Evolutionary conservation across 2,888 invertebrate genomes (phyloP), one percentile per base, ranked within the genome.

Genomic region (Trisateles emortualis): DNA sequence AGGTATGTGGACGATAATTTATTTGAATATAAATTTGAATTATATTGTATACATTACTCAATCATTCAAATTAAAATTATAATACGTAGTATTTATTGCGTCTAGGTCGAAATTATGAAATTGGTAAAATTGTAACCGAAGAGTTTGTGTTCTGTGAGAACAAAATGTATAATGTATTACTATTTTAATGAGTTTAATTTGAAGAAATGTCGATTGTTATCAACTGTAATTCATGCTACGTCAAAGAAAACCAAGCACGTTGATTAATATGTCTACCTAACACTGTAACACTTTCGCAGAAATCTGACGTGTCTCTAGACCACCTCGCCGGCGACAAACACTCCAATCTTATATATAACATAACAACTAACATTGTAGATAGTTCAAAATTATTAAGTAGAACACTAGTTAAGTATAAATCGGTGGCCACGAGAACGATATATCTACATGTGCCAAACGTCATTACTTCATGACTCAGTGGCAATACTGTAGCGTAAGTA

Each of bases 371-470:
- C 54, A 65, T 59, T 62, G 57, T 68, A 72, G 70, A 64, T 72
- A 65, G 63, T 64, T 65, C 65, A 54, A 68, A 42, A 64, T 65
- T 68, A 66, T 59, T 65, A 55, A 56, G 63, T 72, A 72, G 70
- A 54, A 56, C 42, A 61, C 44, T 72, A 72, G 59, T 51, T 65
- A n/a, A n/a, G n/a, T n/a, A 59, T 63, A 52, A 51, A 63, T 69
- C 40, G 53, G 62, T 56, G 55, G 54, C 63, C 50, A 49, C 57
- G 36, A 69, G 39, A 39, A 64, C 45, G 56, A 64, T 62, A 57
- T 65, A n/a, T n/a, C n/a, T n/a, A 62, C 59, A 75, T 85, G 88
- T 88, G 88, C 88, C 88, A 88, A 88, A 88, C 78, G 73, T 82
- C 78, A 81, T 80, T 64, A 64, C 69, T 58, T 62, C 56, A 51